Evolutionary conservation across 2,888 invertebrate species (phyloP), one percentile per base, ranked within the genome.

Genomic region (Eubasilissa splendida): DNA sequence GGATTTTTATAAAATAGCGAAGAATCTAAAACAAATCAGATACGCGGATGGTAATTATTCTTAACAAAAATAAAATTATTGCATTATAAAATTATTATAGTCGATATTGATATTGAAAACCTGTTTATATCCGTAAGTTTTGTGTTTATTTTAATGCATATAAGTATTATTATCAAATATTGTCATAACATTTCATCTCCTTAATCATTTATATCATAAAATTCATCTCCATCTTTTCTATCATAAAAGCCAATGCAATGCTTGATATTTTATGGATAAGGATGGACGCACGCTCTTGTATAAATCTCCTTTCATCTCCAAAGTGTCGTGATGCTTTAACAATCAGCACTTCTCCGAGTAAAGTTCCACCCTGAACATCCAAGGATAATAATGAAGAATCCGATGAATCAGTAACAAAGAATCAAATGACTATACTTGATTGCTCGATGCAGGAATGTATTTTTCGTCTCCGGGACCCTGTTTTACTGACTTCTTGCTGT

Each of bases 321-420:
- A 66, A n/a, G 66, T 66, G 66, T 66, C 66, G 71, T 71, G 56
- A 71, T 54, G 71, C 56, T 71, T 53, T 71, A 71, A 52, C 56
- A 56, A 63, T 63, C 14, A 52, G 42, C 42, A 68, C 52, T 68
- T 68, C 52, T 68, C 68, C 14, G 14, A 68, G 33, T 68, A 68
- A 63, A 63, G 11, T 63, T 63, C 1, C 63, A 11, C 22, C 63
- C 33, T 22, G 11, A 63, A 63, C 22, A 22, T 10, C 63, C 22
- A 31, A 14, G 10, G 31, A 11, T 33, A 14, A 11, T 9, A 10
- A 10, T 12, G 4, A 63, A 31, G 31, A 3, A 31, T 22, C 22
- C 63, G 22, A 33, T 10, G 42, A 42, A 31, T 31, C 12, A 9
- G 63, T 63, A 63, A 63, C 14, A 63, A 63, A 33, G 63, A 63